A percentile compares a stretch with the other conserved stretches of the same genome.
These are phyloP conservation scores for Parazoanthus atlanticus DNA, from an alignment of 92 coral and sea anemone genomes.

Conservation along the genomic window DNA sequence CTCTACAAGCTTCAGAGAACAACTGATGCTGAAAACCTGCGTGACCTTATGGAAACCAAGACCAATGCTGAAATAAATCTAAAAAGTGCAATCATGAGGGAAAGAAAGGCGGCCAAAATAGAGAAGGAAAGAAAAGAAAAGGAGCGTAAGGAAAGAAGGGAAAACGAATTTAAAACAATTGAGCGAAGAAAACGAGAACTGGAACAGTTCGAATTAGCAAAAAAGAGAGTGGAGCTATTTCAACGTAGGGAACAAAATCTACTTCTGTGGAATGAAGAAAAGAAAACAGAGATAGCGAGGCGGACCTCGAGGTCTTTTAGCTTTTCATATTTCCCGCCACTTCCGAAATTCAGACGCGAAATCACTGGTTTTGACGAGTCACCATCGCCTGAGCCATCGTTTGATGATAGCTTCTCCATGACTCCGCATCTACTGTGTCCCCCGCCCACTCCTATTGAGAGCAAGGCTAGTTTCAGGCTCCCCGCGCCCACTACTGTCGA, in stretches of 20 bases:
- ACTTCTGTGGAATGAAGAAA: conserved; percentile 12
- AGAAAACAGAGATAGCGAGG: background rate
- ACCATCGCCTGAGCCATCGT: background rate
- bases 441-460: background rate
- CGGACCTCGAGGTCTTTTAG: conserved; percentile 2
- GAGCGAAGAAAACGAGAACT: conserved; percentile 6
- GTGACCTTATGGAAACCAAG: conserved; percentile 16
- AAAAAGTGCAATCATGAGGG: background rate
- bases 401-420: background rate
- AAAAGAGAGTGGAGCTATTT: background rate
- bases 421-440: background rate
- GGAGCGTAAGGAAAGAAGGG: conserved; percentile 2
- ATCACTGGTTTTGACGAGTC: background rate
- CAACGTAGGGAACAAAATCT: conserved; percentile 17
- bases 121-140: background rate
- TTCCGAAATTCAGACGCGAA: background rate
- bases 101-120: background rate
- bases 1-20: conserved; percentile 2
- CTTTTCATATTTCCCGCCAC: conserved; percentile 31
- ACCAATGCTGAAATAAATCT: conserved; percentile 12
- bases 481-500: background rate
- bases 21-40: background rate
- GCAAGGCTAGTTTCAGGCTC: background rate
- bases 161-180: background rate
- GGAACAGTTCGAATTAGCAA: background rate